A percentile compares a stretch with the other conserved stretches of the same genome.
Conservation (phyloP, 2,797 vertebrate species). For the Melanogrammus aeglefinus region DNA sequence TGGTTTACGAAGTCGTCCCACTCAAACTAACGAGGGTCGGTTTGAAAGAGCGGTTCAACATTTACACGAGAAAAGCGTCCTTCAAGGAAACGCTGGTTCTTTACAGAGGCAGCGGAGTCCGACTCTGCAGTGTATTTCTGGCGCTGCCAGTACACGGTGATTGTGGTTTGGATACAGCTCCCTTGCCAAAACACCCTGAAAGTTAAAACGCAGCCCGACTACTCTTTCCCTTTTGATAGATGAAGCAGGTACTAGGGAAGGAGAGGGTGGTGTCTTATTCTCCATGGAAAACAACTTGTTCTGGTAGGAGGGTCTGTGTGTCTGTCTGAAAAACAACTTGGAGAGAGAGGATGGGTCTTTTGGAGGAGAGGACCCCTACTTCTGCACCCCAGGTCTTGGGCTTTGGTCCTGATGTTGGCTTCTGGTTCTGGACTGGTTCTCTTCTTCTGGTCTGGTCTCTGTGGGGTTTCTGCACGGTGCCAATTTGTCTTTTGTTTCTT, state of each 20-base stretch:
- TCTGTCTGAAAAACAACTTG: not conserved
- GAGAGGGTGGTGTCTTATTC: not conserved
- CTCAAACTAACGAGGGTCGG: constrained; percentile 21
- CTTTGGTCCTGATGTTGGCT: not conserved
- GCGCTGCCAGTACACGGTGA: constrained; percentile 51
- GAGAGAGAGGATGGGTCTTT: not conserved
- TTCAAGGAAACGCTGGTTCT: constrained; percentile 34
- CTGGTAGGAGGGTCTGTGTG: not conserved
- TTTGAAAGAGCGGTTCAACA: constrained; percentile 30
- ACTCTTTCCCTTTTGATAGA: not conserved
- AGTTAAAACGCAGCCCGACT: not conserved
- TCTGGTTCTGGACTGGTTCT: not conserved
- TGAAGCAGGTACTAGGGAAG: not conserved
- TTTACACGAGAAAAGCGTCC: constrained; percentile 29
- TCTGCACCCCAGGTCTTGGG: not conserved
- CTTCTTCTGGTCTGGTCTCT: not conserved
- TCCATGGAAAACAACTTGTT: not conserved
- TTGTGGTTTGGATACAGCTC: constrained; percentile 11
- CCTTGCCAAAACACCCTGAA: constrained; percentile 26
- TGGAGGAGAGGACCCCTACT: not conserved
- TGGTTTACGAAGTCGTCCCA: constrained; percentile 32
- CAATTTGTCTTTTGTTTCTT: not conserved
- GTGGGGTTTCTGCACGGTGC: not conserved
- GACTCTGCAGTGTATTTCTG: constrained; percentile 53
- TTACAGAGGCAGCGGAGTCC: not conserved